Evolutionary conservation across 1,140 invertebrate genomes (phyloP).

Genomic region (Drosophila murphyi): DNA sequence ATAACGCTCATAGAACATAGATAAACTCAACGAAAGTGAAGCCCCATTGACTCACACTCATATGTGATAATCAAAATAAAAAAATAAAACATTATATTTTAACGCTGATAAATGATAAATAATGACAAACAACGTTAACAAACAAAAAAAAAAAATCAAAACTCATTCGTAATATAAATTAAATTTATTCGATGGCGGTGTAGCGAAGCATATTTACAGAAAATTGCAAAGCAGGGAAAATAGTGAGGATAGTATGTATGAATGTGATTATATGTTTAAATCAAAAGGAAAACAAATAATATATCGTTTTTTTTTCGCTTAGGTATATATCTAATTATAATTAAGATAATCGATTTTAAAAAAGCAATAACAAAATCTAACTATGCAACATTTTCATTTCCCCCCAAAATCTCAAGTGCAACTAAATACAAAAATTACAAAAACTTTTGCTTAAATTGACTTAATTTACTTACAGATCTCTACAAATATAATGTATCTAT

Average conservation of each 20-base stretch:
- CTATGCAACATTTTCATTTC: slow-evolving; percentile 24
- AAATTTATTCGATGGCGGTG: slow-evolving; percentile 74
- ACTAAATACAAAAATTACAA: slow-evolving; percentile 35
- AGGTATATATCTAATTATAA: slow-evolving; percentile 26
- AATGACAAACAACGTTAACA: not conserved
- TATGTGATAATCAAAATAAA: slow-evolving; percentile 5
- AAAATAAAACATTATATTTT: not conserved
- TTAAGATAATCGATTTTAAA: slow-evolving; percentile 24
- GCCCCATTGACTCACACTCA: slow-evolving; percentile 18
- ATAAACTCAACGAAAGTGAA: not conserved
- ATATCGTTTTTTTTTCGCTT: not conserved
- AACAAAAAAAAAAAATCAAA: not conserved
- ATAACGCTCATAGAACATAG: not conserved
- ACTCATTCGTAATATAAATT: slow-evolving; percentile 49
- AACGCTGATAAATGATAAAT: not conserved
- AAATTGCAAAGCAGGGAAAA: slow-evolving; percentile 15
- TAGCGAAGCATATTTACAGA: slow-evolving; percentile 66
- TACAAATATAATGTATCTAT: not conserved
- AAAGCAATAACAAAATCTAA: slow-evolving; percentile 39
- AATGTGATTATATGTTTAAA: slow-evolving; percentile 12
- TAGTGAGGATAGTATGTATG: slow-evolving; percentile 17
- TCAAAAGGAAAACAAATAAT: slow-evolving; percentile 12
- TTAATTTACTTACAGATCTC: slow-evolving; percentile 7
- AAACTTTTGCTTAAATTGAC: slow-evolving; percentile 9
- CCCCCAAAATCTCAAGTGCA: slow-evolving; percentile 28